A percentile compares a stretch with the other conserved stretches of the same genome.
Evolutionary conservation across 2,113 vertebrate species (phyloP).

Genomic region (Merops nubicus): DNA sequence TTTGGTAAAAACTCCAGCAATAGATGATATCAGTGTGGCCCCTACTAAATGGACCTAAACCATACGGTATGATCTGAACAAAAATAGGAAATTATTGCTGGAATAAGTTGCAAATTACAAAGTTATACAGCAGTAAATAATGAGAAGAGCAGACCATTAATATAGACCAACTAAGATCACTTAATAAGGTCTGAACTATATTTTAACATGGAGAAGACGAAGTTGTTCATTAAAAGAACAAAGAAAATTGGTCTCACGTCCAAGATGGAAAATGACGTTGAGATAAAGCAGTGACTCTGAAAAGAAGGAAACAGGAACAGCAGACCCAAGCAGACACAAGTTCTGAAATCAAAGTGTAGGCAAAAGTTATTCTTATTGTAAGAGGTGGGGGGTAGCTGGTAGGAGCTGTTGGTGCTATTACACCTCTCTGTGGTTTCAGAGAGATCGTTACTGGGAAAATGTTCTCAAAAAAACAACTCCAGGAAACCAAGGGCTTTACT

Average conservation of each 20-base stretch:
- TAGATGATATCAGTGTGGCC: neutral
- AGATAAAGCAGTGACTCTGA: neutral
- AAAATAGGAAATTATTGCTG: neutral
- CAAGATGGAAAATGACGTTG: neutral
- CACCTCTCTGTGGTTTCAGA: neutral
- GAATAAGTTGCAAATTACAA: neutral
- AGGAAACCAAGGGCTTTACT: neutral
- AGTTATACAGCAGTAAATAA: neutral
- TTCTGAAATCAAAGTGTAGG: neutral
- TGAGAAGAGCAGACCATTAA: neutral
- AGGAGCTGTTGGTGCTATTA: neutral
- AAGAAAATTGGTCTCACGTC: neutral
- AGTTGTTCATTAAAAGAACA: neutral
- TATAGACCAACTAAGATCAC: neutral
- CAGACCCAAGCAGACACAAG: neutral
- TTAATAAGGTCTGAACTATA: neutral
- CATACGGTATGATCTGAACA: neutral
- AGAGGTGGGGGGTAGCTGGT: neutral
- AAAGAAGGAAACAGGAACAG: neutral
- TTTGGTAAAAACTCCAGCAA: neutral
- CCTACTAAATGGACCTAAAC: neutral
- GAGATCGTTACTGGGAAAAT: neutral
- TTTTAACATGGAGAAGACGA: neutral
- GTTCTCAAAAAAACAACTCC: neutral
- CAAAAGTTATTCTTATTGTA: neutral